Evolutionary conservation across 2,888 invertebrate genomes (phyloP).

Genomic region (Stenchaetothrips biformis): DNA sequence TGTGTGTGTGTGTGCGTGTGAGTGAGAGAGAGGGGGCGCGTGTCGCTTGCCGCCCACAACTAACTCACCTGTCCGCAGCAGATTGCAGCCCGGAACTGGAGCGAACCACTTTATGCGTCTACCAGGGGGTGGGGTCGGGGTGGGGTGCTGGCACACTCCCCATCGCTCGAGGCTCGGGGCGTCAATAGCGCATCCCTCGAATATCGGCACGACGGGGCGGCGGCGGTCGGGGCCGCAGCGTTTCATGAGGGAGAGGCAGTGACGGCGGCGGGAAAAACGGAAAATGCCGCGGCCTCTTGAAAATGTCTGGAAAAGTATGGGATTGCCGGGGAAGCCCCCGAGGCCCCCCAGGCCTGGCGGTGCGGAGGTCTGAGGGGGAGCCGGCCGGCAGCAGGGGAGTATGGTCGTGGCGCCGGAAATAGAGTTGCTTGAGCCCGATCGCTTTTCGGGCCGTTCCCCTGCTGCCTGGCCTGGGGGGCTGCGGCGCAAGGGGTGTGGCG

Average conservation of each 20-base stretch:
- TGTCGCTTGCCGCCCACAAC: neutral
- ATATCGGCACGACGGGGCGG: neutral
- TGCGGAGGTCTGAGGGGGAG: too few relatives aligned
- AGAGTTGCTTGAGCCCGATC: too few relatives aligned
- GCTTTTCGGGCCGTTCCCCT: too few relatives aligned
- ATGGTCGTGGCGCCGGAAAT: too few relatives aligned
- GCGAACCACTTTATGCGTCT: conserved; percentile 6
- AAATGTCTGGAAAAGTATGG: too few relatives aligned
- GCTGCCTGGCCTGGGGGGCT: too few relatives aligned
- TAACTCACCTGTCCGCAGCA: conserved; percentile 15
- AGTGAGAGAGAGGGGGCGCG: neutral
- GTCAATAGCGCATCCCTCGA: neutral
- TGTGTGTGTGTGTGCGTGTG: neutral
- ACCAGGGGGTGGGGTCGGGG: neutral
- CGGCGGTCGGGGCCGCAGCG: neutral
- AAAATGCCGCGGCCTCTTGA: neutral
- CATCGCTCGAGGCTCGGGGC: neutral
- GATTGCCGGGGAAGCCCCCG: too few relatives aligned
- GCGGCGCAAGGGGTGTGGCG: too few relatives aligned
- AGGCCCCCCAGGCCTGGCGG: too few relatives aligned
- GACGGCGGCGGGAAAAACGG: neutral
- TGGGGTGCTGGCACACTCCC: too few relatives aligned
- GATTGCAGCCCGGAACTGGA: neutral
- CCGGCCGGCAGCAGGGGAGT: too few relatives aligned
- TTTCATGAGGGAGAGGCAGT: neutral